Evolutionary conservation across 2,888 invertebrate genomes (phyloP).

Genomic region (Dasysyrphus albostriatus): DNA sequence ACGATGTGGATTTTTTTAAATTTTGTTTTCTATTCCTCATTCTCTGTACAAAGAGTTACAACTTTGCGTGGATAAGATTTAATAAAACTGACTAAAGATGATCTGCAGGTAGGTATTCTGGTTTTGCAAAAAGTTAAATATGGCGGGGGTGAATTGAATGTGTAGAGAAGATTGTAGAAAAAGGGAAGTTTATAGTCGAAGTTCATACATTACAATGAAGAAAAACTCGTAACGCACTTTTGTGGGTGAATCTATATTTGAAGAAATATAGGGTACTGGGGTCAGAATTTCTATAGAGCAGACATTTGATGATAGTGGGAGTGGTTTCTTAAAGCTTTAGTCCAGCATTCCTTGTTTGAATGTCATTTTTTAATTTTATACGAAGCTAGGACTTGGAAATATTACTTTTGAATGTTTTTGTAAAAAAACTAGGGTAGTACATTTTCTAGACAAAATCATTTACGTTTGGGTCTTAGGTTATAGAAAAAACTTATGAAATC

Average conservation of each 20-base stretch:
- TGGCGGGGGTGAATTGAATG: neutral
- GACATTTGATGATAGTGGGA: too few relatives aligned
- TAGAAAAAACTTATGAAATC: too few relatives aligned
- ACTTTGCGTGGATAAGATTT: slow-evolving; percentile 65
- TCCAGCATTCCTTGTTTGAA: too few relatives aligned
- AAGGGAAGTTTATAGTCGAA: neutral
- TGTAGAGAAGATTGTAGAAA: neutral
- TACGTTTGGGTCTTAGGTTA: too few relatives aligned
- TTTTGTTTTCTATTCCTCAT: slow-evolving; percentile 34
- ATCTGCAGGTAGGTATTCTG: slow-evolving; percentile 10
- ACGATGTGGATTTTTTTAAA: slow-evolving; percentile 48
- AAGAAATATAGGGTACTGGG: neutral
- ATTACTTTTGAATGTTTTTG: too few relatives aligned
- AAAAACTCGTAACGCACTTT: neutral
- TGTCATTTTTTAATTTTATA: too few relatives aligned
- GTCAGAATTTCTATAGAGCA: neutral
- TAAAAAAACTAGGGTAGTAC: too few relatives aligned
- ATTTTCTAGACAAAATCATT: too few relatives aligned
- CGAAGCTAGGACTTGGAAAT: too few relatives aligned
- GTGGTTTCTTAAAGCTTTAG: too few relatives aligned
- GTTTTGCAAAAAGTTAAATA: neutral
- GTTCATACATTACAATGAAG: neutral
- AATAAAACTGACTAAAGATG: slow-evolving; percentile 56
- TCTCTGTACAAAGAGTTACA: slow-evolving; percentile 47
- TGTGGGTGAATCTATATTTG: neutral